Percentiles rank a stretch among this genome's conserved stretches.
These are phyloP conservation scores for Amaurobius ferox DNA, from an alignment of 2,888 invertebrate species.

Conservation along the genomic window DNA sequence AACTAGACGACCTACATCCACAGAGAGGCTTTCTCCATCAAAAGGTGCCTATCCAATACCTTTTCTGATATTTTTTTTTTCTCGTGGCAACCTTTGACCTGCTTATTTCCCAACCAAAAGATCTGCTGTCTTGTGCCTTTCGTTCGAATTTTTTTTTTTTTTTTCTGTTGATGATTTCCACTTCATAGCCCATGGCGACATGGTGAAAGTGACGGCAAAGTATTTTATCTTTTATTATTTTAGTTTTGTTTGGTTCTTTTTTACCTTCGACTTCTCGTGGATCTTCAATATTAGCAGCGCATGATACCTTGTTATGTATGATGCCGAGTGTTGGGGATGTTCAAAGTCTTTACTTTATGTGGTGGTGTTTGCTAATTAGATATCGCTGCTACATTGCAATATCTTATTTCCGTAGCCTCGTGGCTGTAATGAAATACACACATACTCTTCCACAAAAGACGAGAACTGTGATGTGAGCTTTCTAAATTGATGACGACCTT, in stretches of 20 bases:
- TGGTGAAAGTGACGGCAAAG: conserved; percentile 62
- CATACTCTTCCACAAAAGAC: too few relatives aligned
- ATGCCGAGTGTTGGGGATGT: too few relatives aligned
- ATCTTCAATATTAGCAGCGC: background rate
- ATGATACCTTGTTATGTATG: too few relatives aligned
- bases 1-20: conserved; percentile 57
- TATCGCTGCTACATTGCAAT: too few relatives aligned
- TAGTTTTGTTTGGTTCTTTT: conserved; percentile 19
- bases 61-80: conserved; percentile 33
- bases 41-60: conserved; percentile 1
- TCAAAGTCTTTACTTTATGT: too few relatives aligned
- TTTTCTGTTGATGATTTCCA: conserved; percentile 24
- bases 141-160: background rate
- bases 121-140: conserved; percentile 29
- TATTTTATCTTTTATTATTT: conserved; percentile 18
- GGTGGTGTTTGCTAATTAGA: too few relatives aligned
- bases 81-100: conserved; percentile 56
- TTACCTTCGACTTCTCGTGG: conserved; percentile 7
- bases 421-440: too few relatives aligned
- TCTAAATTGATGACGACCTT: too few relatives aligned
- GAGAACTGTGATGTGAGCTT: too few relatives aligned
- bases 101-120: conserved; percentile 67
- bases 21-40: conserved; percentile 22
- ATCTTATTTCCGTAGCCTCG: too few relatives aligned
- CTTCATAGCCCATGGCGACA: conserved; percentile 53